A percentile compares a stretch with the other conserved stretches of the same genome.
Conservation (phyloP, 35 echinoderm and acorn worm species). For the Nesometra sesokonis region DNA sequence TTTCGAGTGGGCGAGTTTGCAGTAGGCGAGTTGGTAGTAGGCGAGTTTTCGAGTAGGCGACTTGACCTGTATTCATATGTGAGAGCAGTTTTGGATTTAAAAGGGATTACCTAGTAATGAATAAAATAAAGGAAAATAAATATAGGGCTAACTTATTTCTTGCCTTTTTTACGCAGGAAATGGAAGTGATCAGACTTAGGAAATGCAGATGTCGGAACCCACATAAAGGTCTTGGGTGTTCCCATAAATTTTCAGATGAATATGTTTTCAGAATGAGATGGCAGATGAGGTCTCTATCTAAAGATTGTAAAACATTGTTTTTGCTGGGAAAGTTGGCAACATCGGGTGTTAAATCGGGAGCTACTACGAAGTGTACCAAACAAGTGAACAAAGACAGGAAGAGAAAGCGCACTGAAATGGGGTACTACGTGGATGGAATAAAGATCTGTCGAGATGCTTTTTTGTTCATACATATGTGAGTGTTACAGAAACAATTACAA, state of each 20-base stretch:
- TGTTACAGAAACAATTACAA: neutral
- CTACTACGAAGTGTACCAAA: neutral
- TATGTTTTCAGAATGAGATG: slow-evolving; percentile 9
- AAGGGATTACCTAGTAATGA: too few relatives aligned
- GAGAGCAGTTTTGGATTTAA: too few relatives aligned
- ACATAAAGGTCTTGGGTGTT: neutral
- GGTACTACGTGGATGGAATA: neutral
- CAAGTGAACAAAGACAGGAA: neutral
- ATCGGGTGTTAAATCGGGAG: neutral
- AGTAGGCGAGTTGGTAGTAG: too few relatives aligned
- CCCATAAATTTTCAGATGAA: slow-evolving; percentile 14
- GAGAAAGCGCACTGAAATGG: neutral
- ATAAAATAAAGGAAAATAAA: too few relatives aligned
- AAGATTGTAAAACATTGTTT: neutral
- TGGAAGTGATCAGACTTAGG: neutral
- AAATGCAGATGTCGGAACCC: slow-evolving; percentile 17
- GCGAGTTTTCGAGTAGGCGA: too few relatives aligned
- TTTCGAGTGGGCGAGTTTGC: too few relatives aligned
- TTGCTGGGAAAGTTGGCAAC: slow-evolving; percentile 7
- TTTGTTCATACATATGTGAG: neutral
- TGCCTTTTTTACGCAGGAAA: neutral
- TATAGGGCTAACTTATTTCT: too few relatives aligned
- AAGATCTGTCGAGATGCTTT: neutral
- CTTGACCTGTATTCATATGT: too few relatives aligned
- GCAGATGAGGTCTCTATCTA: neutral